Evolutionary conservation across 2,888 invertebrate species (phyloP).

Genomic region (Trissolcus brochymenae): DNA sequence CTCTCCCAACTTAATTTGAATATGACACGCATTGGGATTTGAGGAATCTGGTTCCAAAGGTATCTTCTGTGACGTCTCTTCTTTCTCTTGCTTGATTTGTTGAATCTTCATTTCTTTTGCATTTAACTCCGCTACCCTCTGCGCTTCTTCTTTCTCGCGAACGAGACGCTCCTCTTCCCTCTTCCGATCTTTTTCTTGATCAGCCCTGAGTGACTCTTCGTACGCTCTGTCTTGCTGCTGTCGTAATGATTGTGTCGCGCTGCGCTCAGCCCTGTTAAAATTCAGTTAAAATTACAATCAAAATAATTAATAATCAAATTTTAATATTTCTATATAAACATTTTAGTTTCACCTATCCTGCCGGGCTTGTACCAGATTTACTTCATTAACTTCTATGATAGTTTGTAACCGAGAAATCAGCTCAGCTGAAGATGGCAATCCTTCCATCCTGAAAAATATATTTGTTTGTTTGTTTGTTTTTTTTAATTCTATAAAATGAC

Average conservation of each 20-base stretch:
- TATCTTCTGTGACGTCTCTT: conserved; percentile 81
- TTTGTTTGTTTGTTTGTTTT: no score
- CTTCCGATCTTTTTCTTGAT: conserved; percentile 94
- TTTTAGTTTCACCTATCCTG: conserved; percentile 84
- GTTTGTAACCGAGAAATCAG: conserved; percentile 84
- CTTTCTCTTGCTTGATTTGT: conserved; percentile 83
- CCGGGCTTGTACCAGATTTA: conserved; percentile 89
- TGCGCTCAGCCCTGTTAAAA: conserved; percentile 83
- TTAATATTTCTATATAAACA: background rate
- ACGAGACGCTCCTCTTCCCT: conserved; percentile 81
- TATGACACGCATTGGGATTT: conserved; percentile 84
- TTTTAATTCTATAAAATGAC: background rate
- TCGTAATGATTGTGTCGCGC: conserved; percentile 89
- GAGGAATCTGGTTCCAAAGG: conserved; percentile 87
- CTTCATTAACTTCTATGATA: conserved; percentile 90
- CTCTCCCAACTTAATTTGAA: conserved; percentile 95
- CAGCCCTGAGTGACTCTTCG: conserved; percentile 91
- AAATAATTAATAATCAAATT: background rate
- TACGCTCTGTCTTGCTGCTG: conserved; percentile 97
- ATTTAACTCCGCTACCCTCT: conserved; percentile 77
- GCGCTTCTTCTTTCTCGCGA: conserved; percentile 77
- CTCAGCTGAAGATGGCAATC: conserved; percentile 85
- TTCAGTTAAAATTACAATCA: background rate
- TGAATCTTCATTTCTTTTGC: conserved; percentile 78
- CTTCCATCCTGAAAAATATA: conserved; percentile 83